Evolutionary conservation across 2,797 vertebrate species (phyloP).

Genomic region (Parauchenoglanis ngamensis): DNA sequence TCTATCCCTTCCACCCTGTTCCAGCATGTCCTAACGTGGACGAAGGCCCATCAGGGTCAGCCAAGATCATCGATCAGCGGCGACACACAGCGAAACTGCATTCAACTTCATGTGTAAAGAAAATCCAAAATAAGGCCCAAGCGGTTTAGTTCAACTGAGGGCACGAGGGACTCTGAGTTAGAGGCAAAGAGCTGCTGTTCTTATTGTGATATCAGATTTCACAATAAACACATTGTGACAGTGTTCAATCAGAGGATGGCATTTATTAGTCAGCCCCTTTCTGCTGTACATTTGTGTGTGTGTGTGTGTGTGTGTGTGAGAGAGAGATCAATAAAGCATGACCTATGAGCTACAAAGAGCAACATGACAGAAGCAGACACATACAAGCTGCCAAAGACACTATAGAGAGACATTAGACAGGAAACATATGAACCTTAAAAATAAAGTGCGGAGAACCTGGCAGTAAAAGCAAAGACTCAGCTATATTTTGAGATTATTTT

Average conservation of each 20-base stretch:
- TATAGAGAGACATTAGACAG: neutral
- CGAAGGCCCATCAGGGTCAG: slow-evolving; percentile 32
- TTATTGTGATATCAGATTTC: neutral
- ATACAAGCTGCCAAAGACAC: neutral
- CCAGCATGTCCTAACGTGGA: neutral
- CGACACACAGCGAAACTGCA: slow-evolving; percentile 22
- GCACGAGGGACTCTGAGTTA: neutral
- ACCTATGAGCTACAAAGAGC: neutral
- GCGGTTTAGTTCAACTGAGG: neutral
- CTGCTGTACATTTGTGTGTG: neutral
- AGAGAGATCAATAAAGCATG: neutral
- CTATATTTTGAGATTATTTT: neutral
- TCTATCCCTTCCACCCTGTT: neutral
- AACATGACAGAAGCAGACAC: neutral
- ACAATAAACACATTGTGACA: neutral
- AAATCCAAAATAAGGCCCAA: neutral
- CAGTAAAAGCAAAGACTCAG: neutral
- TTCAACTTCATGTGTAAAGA: slow-evolving; percentile 29
- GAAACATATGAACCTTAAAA: neutral
- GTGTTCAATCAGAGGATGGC: neutral
- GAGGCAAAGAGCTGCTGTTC: neutral
- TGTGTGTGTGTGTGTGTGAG: neutral
- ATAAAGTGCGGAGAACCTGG: neutral
- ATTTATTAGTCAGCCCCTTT: neutral
- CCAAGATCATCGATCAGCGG: slow-evolving; percentile 34